Percentiles rank a stretch among this genome's conserved stretches.
Evolutionary conservation across 2,797 vertebrate species (phyloP).

Genomic region (Halcyon smyrnensis): DNA sequence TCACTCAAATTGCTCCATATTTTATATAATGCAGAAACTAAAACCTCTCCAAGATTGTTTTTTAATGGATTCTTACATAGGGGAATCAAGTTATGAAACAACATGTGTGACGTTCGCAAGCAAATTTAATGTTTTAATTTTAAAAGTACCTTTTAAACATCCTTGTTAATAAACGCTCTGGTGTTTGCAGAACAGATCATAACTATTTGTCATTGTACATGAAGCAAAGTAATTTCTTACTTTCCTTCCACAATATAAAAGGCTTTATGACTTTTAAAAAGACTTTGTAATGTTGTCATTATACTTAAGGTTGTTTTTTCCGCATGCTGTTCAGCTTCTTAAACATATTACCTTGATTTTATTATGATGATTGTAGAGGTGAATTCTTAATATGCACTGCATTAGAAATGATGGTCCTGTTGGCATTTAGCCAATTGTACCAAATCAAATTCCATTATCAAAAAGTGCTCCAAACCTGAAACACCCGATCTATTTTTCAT

Average conservation of each 20-base stretch:
- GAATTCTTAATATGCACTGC: neutral
- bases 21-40: neutral
- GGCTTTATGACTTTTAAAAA: neutral
- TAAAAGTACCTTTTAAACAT: neutral
- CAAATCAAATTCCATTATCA: neutral
- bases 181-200: neutral
- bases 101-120: neutral
- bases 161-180: neutral
- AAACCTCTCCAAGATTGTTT: neutral
- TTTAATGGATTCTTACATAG: neutral
- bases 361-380: neutral
- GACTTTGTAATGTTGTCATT: neutral
- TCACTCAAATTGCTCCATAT: neutral
- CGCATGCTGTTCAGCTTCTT: neutral
- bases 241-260: neutral
- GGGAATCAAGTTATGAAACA: neutral
- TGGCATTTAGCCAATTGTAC: neutral
- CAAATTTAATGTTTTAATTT: neutral
- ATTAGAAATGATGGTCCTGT: neutral
- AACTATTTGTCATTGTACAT: neutral
- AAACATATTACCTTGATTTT: neutral
- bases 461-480: neutral
- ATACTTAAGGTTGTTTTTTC: neutral
- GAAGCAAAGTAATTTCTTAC: neutral
- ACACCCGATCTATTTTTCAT: constrained; percentile 53